Evolutionary conservation across 2,888 invertebrate genomes (phyloP), one percentile per base, ranked within the genome.

Genomic region (Caenorhabditis drosophilae): DNA sequence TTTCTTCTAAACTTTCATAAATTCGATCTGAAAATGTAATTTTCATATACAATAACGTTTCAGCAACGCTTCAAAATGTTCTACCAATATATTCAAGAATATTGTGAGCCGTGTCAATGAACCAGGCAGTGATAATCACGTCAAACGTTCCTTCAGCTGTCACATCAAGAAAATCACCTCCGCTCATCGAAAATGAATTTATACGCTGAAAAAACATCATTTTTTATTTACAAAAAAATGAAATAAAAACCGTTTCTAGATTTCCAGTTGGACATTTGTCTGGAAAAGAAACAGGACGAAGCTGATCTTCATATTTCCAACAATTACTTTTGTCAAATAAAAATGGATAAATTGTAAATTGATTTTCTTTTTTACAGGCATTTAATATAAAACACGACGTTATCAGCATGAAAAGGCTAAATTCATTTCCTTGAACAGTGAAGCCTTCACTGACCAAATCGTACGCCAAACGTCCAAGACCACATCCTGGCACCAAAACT

Each of bases 71-170:
- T 46, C 15, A 25, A 11, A 26, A n/a, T 25, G 25, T 16, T 20
- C 12, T 12, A 72, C 72, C 93, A 31, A 98, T 90, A 82, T 96
- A 97, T 80, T 91, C 90, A 3, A 96, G 90, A 18, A 97, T 90
- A 84, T 98, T 98, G 61, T 92, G 91, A 0, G 96, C 96, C 81
- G 98, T 98, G 86, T 99, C 98, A 55, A 98, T 92, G 85, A 98
- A 99, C 86, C 98, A 98, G 76, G 96, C 95, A 0, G 96, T 94
- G 0, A 92, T 92, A 0, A 99, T 90, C 83, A 92, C 93, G 81
- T 94, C 89, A 91, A 94, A 95, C 49, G 89, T 88, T 64, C 90
- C 89, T 41, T 86, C 80, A 3, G 42, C 27, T 34, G 85, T 86
- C 76, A 93, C 92, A 87, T 95, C 93, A 16, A 94, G 86, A 83